These are phyloP conservation scores for Tuta absoluta DNA, from an alignment of 2,888 invertebrate species.

Conservation along the genomic window DNA sequence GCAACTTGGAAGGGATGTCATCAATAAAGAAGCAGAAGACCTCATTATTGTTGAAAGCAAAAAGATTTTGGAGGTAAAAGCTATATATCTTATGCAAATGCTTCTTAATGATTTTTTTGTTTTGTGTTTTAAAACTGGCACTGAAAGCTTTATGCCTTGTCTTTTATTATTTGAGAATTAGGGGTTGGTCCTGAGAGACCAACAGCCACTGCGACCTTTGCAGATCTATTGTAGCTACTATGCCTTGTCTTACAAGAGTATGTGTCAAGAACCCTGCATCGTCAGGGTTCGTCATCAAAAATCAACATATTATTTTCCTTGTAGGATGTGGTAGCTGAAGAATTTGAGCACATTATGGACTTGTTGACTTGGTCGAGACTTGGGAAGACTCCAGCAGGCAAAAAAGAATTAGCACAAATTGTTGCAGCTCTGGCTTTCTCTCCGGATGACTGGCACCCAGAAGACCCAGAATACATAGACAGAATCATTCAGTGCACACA, in stretches of 20 bases:
- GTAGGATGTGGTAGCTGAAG: conserved; percentile 94
- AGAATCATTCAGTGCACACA: conserved; percentile 92
- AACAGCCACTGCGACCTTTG: too few relatives aligned
- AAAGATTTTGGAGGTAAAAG: conserved; percentile 88
- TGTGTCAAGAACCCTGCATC: too few relatives aligned
- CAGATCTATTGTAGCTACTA: too few relatives aligned
- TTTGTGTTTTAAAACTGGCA: too few relatives aligned
- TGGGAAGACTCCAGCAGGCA: conserved; percentile 90
- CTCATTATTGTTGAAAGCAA: conserved; percentile 91
- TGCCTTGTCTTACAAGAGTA: too few relatives aligned
- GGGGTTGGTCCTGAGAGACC: too few relatives aligned
- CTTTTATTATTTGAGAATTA: too few relatives aligned
- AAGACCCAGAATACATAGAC: conserved; percentile 87
- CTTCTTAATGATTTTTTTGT: too few relatives aligned
- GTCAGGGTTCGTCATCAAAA: too few relatives aligned
- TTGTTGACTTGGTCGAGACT: conserved; percentile 90
- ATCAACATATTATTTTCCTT: conserved; percentile 31
- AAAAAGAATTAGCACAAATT: conserved; percentile 92
- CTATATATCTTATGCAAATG: not conserved
- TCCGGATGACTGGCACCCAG: conserved; percentile 86
- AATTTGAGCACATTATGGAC: conserved; percentile 94
- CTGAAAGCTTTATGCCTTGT: too few relatives aligned
- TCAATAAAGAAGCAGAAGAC: conserved; percentile 93
- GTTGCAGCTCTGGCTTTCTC: conserved; percentile 89
- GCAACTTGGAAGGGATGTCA: conserved; percentile 87